Conservation (phyloP, 2,888 invertebrate genomes). For the Pyrocoelia pectoralis region DNA sequence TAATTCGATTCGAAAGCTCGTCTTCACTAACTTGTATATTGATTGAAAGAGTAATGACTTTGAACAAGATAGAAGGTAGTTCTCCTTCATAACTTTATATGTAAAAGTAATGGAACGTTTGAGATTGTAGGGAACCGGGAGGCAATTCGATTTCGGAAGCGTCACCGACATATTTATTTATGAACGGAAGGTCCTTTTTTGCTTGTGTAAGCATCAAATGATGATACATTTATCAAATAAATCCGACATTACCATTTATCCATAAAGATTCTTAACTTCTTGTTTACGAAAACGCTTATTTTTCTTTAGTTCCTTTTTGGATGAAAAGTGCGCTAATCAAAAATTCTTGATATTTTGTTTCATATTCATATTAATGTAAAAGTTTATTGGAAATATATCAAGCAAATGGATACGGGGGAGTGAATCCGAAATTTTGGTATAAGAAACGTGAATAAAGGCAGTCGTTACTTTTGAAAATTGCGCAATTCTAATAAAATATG, state of each 20-base stretch:
- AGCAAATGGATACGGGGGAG: slow-evolving; percentile 17
- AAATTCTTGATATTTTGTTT: slow-evolving; percentile 1
- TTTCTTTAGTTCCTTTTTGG: background rate
- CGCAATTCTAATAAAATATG: slow-evolving; percentile 24
- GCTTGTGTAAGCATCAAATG: slow-evolving; percentile 33
- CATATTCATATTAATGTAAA: slow-evolving; percentile 8
- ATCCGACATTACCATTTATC: slow-evolving; percentile 17
- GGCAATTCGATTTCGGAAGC: slow-evolving; percentile 41
- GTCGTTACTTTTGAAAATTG: slow-evolving; percentile 29
- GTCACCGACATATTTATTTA: slow-evolving; percentile 43
- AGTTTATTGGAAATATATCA: slow-evolving; percentile 8
- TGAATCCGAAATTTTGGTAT: slow-evolving; percentile 3
- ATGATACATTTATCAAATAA: slow-evolving; percentile 30
- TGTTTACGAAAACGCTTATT: slow-evolving; percentile 4
- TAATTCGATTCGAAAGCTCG: slow-evolving; percentile 38
- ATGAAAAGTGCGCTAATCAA: slow-evolving; percentile 4
- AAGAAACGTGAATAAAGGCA: slow-evolving; percentile 20
- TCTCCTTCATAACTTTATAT: slow-evolving; percentile 24
- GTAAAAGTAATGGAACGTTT: slow-evolving; percentile 29
- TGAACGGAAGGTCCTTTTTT: slow-evolving; percentile 37
- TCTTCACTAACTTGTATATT: slow-evolving; percentile 33
- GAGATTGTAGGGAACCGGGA: slow-evolving; percentile 34
- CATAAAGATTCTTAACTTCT: slow-evolving; percentile 9
- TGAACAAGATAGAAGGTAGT: slow-evolving; percentile 23
- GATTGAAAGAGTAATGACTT: slow-evolving; percentile 36